These are phyloP conservation scores for Uloborus plumipes DNA, from an alignment of 2,888 invertebrate species.

Conservation along the genomic window DNA sequence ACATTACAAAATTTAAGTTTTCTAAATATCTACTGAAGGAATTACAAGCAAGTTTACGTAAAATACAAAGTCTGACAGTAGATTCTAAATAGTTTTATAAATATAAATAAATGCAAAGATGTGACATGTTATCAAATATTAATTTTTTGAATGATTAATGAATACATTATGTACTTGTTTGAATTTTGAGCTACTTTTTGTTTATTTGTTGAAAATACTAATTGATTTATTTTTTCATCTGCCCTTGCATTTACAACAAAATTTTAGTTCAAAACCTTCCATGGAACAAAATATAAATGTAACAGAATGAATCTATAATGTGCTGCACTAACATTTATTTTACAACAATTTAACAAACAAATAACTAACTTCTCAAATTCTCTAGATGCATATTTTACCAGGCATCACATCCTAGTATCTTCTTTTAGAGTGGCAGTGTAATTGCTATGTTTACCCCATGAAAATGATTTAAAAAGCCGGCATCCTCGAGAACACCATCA, in stretches of 20 bases:
- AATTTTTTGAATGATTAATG: not conserved
- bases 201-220: not conserved
- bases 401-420: constrained; percentile 31
- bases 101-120: not conserved
- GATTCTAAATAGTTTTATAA: not conserved
- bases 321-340: constrained; percentile 64
- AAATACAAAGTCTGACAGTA: not conserved
- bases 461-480: constrained; percentile 26
- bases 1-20: too few relatives aligned
- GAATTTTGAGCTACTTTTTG: not conserved
- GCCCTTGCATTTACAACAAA: constrained; percentile 48
- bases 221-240: constrained; percentile 13
- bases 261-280: constrained; percentile 17
- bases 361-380: constrained; percentile 62
- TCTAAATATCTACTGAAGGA: too few relatives aligned
- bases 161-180: not conserved
- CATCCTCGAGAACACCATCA: constrained; percentile 18
- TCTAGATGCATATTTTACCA: constrained; percentile 57
- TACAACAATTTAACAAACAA: constrained; percentile 64
- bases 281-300: constrained; percentile 20
- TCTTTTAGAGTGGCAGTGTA: constrained; percentile 63
- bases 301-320: constrained; percentile 56
- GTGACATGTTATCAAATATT: not conserved
- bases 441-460: constrained; percentile 62
- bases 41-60: not conserved